Percentiles rank a stretch among this genome's conserved stretches.
These are phyloP conservation scores for Coptodon bakossiorum DNA, from an alignment of 2,113 vertebrate genomes.

Conservation along the genomic window DNA sequence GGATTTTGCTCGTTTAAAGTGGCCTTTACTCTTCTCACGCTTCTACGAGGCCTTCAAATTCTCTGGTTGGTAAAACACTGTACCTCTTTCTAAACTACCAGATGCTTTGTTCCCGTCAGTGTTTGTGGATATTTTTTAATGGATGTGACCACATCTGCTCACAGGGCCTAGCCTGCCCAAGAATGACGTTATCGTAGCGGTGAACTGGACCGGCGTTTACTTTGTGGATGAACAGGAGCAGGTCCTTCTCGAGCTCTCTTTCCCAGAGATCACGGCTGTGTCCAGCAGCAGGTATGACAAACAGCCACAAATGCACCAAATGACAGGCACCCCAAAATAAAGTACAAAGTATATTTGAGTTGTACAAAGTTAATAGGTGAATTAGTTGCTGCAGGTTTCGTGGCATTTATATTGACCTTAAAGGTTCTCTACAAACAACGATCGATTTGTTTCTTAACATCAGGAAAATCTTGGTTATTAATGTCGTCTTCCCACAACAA, in stretches of 20 bases:
- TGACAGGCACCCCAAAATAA: neutral
- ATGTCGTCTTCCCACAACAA: neutral
- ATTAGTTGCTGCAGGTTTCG: neutral
- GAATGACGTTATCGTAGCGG: slow-evolving; percentile 95
- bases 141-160: neutral
- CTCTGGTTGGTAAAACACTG: slow-evolving; percentile 72
- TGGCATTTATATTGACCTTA: neutral
- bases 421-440: neutral
- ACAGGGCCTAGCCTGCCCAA: slow-evolving; percentile 92
- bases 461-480: neutral
- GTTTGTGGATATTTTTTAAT: neutral
- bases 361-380: neutral
- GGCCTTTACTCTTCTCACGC: slow-evolving; percentile 96
- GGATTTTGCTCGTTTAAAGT: slow-evolving; percentile 95
- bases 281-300: slow-evolving; percentile 84
- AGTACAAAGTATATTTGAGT: neutral
- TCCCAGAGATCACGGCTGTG: slow-evolving; percentile 91
- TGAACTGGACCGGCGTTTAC: slow-evolving; percentile 97
- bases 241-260: slow-evolving; percentile 94
- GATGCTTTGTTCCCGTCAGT: fast-evolving
- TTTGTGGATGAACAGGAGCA: slow-evolving; percentile 98
- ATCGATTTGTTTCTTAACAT: fast-evolving
- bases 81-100: neutral
- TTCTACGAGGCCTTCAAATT: slow-evolving; percentile 99
- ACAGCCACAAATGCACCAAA: neutral